Conservation (phyloP, 2,113 vertebrate genomes). For the Etheostoma spectabile region DNA sequence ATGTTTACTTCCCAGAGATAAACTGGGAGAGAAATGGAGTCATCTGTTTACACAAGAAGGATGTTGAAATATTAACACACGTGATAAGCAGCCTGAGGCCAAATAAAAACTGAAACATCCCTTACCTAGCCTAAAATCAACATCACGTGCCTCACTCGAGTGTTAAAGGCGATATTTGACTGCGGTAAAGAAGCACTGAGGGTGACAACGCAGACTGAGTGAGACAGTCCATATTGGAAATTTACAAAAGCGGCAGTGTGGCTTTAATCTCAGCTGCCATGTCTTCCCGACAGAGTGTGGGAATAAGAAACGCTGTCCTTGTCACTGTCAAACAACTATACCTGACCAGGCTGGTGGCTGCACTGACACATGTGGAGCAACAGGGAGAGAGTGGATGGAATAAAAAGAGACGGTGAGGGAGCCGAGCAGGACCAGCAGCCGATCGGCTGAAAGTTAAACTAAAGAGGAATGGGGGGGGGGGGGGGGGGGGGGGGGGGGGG, state of each 20-base stretch:
- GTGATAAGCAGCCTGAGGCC: constrained; percentile 15
- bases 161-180: constrained; percentile 23
- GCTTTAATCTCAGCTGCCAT: constrained; percentile 11
- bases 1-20: constrained; percentile 34
- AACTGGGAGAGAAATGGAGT: constrained; percentile 32
- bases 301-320: constrained; percentile 35
- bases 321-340: constrained; percentile 57
- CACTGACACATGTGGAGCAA: constrained; percentile 66
- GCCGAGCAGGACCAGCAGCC: constrained; percentile 31
- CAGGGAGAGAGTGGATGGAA: constrained; percentile 45
- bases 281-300: constrained; percentile 23
- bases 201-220: not conserved
- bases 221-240: not conserved
- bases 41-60: constrained; percentile 17
- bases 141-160: not conserved
- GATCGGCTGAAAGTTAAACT: constrained; percentile 51
- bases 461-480: constrained; percentile 47
- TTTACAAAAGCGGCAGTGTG: not conserved
- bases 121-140: constrained; percentile 3
- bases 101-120: constrained; percentile 22
- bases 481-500: constrained; percentile 26
- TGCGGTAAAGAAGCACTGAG: not conserved
- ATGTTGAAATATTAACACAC: constrained; percentile 31
- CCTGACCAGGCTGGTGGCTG: constrained; percentile 35
- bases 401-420: constrained; percentile 41